Base-by-base conservation (phyloP, 2,888 invertebrate species). In the Orchesellides sinensis region DNA sequence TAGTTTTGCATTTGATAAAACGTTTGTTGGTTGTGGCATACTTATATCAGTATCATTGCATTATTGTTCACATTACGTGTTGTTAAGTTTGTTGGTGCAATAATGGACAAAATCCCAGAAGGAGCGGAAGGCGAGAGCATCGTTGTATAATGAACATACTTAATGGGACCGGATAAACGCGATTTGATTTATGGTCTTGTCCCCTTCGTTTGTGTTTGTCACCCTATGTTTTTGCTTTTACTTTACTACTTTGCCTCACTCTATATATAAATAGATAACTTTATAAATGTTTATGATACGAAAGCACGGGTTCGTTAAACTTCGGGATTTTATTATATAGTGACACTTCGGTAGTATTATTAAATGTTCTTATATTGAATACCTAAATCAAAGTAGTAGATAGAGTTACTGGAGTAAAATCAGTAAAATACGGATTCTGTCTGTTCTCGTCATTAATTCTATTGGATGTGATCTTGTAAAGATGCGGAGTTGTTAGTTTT, bases 161-260 rank as follows among this genome's bases (percentile, higher is more conserved):
- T 54, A 25, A 54, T 54, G 54, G 54, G 69, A 78, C 83, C 77
- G 77, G 83, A 83, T 83, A 83, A 83, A 69, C 68, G 68, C 65
- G 74, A 65, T 79, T 79, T 83, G 83, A 83, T 83, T 83, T 83
- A 83, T 83, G 83, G 80, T 65, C 54, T 45, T n/a, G 40, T 61
- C 29, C 54, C 63, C 77, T 59, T 27, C 54, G 14, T n/a, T 12
- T n/a, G n/a, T n/a, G n/a, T n/a, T n/a, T n/a, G n/a, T 54, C 54
- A 25, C 54, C 54, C 23, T 54, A 61, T 35, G n/a, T 10, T 14
- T 12, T 6, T 23, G 23, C 54, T 54, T 77, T 35, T 8, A 54
- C 32, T 45, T n/a, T 63, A 52, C 65, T 25, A 29, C 19, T 32
- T 23, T 17, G 21, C 19, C 8, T 54, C 17, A n/a, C n/a, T n/a